A percentile compares a stretch with the other conserved stretches of the same genome.
Conservation (phyloP, 2,797 vertebrate genomes). For the Monodelphis domestica region DNA sequence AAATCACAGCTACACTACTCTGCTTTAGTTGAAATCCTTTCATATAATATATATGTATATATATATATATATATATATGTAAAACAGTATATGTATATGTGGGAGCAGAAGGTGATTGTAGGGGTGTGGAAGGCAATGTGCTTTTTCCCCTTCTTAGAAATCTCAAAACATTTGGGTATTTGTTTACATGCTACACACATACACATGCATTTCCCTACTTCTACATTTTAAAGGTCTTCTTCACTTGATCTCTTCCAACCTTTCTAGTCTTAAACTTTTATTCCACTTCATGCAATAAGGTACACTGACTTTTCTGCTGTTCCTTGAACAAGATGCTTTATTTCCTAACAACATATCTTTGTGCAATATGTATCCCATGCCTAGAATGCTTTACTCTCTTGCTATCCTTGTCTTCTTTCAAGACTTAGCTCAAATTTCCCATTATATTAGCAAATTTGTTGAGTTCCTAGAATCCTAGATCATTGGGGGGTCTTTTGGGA, state of each 20-base stretch:
- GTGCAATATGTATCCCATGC: neutral
- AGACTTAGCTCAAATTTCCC: neutral
- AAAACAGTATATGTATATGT: neutral
- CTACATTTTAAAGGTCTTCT: too few relatives aligned
- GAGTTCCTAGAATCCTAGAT: neutral
- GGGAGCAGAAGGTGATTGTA: neutral
- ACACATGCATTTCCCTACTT: neutral
- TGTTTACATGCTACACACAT: neutral
- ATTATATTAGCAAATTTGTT: neutral
- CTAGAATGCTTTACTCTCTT: neutral
- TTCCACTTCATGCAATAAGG: neutral
- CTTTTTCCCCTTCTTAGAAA: neutral
- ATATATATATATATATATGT: too few relatives aligned
- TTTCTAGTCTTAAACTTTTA: neutral
- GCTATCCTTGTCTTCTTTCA: neutral
- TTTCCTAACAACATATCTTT: neutral
- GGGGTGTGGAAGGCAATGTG: neutral
- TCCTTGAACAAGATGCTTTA: neutral
- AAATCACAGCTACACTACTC: neutral
- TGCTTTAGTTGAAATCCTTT: neutral
- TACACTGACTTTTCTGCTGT: neutral
- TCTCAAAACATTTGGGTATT: neutral
- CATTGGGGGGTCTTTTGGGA: neutral
- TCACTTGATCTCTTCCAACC: neutral
- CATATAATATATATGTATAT: neutral